Percentiles rank a stretch among this genome's conserved stretches.
Evolutionary conservation across 2,113 vertebrate species (phyloP).

Genomic region (Todiramphus saurophagus): DNA sequence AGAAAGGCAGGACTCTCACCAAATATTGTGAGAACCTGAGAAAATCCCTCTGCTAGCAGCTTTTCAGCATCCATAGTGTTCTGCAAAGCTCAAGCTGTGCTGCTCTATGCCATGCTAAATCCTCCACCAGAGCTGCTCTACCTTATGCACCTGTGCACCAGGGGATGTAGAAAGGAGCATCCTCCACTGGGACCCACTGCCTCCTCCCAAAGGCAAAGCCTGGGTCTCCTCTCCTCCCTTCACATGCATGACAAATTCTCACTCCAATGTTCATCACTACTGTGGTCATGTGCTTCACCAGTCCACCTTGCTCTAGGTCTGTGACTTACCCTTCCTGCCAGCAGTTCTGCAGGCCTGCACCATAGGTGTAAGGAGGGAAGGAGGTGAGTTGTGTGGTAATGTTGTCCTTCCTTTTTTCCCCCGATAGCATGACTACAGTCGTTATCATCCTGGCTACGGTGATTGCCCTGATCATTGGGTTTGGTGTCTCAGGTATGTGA

Average conservation of each 20-base stretch:
- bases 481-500: slow-evolving; percentile 52
- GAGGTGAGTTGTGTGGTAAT: accelerated
- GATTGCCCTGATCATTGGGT: slow-evolving; percentile 34
- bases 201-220: background rate
- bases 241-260: background rate
- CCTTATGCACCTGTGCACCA: background rate
- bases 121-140: background rate
- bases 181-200: background rate
- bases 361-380: background rate
- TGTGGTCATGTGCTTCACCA: background rate
- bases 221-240: background rate
- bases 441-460: background rate
- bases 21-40: no score
- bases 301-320: background rate
- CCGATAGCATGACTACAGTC: background rate
- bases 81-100: background rate
- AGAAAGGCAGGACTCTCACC: no score
- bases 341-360: accelerated
- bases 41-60: no score
- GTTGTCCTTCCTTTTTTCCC: background rate
- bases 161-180: background rate
- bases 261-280: background rate
- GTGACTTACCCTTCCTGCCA: background rate
- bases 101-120: background rate
- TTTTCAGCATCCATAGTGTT: no score